phyloP scores from a whole-genome alignment of 2,888 invertebrate genomes.

The Troilus luridus region DNA sequence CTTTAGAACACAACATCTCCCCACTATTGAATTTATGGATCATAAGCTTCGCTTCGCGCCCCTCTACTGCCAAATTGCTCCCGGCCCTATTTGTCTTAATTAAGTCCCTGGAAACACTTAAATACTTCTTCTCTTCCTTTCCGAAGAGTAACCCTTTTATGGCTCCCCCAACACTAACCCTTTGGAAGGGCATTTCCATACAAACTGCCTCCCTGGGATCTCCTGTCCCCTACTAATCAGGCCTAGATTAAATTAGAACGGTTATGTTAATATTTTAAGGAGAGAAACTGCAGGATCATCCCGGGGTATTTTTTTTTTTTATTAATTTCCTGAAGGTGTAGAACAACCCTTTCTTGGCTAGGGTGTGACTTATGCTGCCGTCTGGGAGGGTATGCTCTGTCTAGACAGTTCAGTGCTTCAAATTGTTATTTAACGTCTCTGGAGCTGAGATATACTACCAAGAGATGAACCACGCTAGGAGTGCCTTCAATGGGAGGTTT shows the following conservation, averaged over 20 bases:
- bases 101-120: slow-evolving; percentile 61
- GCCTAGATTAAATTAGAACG: slow-evolving; percentile 56
- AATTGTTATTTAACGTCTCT: too few relatives aligned
- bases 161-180: slow-evolving; percentile 54
- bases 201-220: slow-evolving; percentile 54
- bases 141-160: slow-evolving; percentile 56
- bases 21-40: slow-evolving; percentile 62
- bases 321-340: slow-evolving; percentile 9
- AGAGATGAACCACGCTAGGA: too few relatives aligned
- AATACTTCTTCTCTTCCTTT: slow-evolving; percentile 61
- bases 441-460: too few relatives aligned
- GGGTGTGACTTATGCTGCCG: neutral
- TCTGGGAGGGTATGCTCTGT: neutral
- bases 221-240: slow-evolving; percentile 19
- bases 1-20: slow-evolving; percentile 55
- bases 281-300: slow-evolving; percentile 40
- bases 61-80: slow-evolving; percentile 56
- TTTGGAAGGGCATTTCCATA: slow-evolving; percentile 46
- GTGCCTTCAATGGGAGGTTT: too few relatives aligned
- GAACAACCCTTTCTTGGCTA: neutral
- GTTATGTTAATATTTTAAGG: slow-evolving; percentile 50
- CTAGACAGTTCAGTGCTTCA: too few relatives aligned
- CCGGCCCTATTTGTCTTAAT: slow-evolving; percentile 64
- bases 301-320: slow-evolving; percentile 9
- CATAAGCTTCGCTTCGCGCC: slow-evolving; percentile 53